Percentiles rank a stretch among this genome's conserved stretches.
Conservation (phyloP, 2,797 vertebrate species). For the Labeo calbasu region DNA sequence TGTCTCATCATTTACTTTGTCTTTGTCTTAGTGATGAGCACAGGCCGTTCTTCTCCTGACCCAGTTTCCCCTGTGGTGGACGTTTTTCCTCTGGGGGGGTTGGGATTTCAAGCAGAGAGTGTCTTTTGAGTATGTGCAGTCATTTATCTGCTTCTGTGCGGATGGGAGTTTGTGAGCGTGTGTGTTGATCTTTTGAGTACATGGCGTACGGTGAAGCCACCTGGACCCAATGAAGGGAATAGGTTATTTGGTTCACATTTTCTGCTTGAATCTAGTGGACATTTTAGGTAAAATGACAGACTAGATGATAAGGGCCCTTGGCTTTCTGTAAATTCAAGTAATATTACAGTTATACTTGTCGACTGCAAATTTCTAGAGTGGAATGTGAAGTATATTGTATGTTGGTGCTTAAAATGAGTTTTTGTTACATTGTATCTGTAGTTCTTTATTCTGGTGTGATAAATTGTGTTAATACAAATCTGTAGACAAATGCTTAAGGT, state of each 20-base stretch:
- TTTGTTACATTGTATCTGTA: background rate
- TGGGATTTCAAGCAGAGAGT: slow-evolving; percentile 43
- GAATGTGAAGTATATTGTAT: background rate
- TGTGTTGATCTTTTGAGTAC: slow-evolving; percentile 30
- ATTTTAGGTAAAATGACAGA: background rate
- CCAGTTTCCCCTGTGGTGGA: slow-evolving; percentile 69
- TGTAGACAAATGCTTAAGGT: background rate
- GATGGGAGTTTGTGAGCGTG: slow-evolving; percentile 19
- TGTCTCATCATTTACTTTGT: slow-evolving; percentile 61
- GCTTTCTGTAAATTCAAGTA: background rate
- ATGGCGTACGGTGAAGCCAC: slow-evolving; percentile 67
- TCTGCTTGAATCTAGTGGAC: background rate
- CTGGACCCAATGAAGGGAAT: slow-evolving; percentile 62
- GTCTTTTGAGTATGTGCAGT: slow-evolving; percentile 61
- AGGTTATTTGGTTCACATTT: background rate
- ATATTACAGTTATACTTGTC: background rate
- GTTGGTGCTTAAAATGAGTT: background rate
- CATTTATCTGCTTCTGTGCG: slow-evolving; percentile 42
- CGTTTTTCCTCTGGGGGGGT: slow-evolving; percentile 59
- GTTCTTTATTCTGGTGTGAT: background rate
- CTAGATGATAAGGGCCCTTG: background rate
- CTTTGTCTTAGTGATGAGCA: slow-evolving; percentile 45
- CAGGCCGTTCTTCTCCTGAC: slow-evolving; percentile 68
- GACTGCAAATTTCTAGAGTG: background rate
- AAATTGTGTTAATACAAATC: background rate